Percentiles rank a stretch among this genome's conserved stretches.
These are phyloP conservation scores for Rhagologus leucostigma DNA, from an alignment of 2,113 vertebrate genomes.

Conservation along the genomic window DNA sequence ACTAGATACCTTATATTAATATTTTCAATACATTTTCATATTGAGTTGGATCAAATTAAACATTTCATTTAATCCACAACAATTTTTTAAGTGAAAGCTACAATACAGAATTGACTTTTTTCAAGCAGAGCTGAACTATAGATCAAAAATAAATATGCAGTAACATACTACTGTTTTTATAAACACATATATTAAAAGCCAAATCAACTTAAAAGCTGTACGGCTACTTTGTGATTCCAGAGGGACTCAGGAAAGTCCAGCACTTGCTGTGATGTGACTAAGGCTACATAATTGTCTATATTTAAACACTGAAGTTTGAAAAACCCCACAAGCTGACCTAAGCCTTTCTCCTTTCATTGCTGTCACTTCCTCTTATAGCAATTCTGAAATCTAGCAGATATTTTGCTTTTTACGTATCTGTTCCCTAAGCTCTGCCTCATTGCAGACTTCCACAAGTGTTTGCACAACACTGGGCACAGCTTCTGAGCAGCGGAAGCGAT, in stretches of 20 bases:
- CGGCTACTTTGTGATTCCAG: neutral
- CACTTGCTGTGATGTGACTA: neutral
- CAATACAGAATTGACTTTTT: neutral
- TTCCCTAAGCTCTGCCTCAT: neutral
- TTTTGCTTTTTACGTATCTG: neutral
- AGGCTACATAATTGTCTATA: neutral
- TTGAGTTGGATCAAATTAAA: neutral
- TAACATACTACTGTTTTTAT: neutral
- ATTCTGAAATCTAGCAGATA: neutral
- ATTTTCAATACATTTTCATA: neutral
- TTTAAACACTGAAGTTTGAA: neutral
- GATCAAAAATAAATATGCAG: neutral
- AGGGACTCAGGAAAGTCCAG: neutral
- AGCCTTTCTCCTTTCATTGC: neutral
- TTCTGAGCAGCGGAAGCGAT: accelerated
- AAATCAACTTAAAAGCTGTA: neutral
- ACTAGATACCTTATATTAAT: neutral
- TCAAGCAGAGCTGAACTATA: neutral
- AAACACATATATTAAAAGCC: neutral
- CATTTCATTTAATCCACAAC: neutral
- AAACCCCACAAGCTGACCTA: neutral
- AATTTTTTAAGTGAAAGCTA: neutral
- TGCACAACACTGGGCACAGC: neutral
- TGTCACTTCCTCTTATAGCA: neutral
- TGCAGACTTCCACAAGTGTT: neutral